These are phyloP conservation scores for Nomada goodeniana DNA, from an alignment of 2,888 invertebrate genomes.

Conservation along the genomic window DNA sequence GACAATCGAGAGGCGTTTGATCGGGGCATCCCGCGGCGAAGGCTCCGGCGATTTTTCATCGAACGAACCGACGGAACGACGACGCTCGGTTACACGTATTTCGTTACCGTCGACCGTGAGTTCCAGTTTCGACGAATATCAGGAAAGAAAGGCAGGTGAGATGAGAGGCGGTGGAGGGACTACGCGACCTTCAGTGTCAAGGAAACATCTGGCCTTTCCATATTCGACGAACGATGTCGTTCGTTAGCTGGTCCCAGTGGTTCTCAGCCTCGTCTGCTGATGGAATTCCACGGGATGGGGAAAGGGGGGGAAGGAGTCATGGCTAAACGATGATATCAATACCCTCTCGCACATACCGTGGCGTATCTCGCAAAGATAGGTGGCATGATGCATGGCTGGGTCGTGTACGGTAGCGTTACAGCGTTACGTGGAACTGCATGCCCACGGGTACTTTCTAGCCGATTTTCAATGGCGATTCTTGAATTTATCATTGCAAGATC, in stretches of 20 bases:
- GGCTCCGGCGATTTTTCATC: constrained; percentile 4
- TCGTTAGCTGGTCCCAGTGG: constrained; percentile 67
- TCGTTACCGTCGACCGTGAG: not conserved
- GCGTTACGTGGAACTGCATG: constrained; percentile 35
- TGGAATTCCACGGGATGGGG: constrained; percentile 42
- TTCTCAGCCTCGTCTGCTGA: constrained; percentile 56
- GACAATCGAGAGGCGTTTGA: not conserved
- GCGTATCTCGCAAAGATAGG: constrained; percentile 53
- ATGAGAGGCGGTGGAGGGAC: constrained; percentile 33
- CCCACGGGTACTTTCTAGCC: constrained; percentile 37
- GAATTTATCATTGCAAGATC: not conserved
- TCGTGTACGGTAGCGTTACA: constrained; percentile 45
- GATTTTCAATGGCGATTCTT: constrained; percentile 8
- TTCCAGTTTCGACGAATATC: not conserved
- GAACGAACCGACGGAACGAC: not conserved
- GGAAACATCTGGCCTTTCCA: constrained; percentile 66
- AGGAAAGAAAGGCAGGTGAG: constrained; percentile 12
- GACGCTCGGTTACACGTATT: not conserved
- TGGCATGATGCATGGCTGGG: constrained; percentile 21
- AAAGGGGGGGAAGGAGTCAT: constrained; percentile 23
- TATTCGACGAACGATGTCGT: constrained; percentile 70
- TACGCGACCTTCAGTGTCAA: constrained; percentile 71
- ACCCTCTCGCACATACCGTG: constrained; percentile 43
- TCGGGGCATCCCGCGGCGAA: not conserved
- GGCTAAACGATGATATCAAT: constrained; percentile 67